Conservation (phyloP, 2,113 vertebrate species). For the Gnathonemus longibarbis region DNA sequence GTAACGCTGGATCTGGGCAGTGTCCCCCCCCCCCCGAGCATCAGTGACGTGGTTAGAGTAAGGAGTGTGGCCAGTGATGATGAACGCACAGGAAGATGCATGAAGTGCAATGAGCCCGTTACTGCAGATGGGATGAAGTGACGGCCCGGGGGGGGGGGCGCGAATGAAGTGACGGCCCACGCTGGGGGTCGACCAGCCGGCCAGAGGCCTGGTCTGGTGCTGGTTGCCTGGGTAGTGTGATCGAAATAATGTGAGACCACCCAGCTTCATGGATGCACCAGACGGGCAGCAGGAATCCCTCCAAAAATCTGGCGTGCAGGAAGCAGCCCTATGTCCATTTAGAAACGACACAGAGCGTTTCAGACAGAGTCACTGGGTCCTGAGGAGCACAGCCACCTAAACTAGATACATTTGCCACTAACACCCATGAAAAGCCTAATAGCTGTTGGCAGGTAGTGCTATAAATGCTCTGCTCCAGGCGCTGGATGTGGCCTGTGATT, state of each 20-base stretch:
- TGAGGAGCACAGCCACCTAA: neutral
- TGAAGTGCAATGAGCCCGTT: neutral
- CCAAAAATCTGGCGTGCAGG: neutral
- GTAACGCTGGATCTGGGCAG: neutral
- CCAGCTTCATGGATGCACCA: neutral
- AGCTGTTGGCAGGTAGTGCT: neutral
- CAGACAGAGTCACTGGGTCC: neutral
- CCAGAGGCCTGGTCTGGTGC: neutral
- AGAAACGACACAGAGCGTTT: neutral
- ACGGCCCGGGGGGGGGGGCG: neutral
- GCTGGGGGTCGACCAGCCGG: neutral
- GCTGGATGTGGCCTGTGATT: neutral
- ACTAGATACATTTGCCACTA: neutral
- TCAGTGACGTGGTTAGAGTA: neutral
- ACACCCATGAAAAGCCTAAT: neutral
- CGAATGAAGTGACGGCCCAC: neutral
- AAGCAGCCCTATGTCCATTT: neutral
- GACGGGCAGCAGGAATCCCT: neutral
- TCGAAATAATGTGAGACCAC: neutral
- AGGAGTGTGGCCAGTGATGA: neutral
- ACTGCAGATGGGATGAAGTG: neutral
- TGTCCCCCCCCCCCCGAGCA: neutral
- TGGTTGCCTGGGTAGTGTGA: neutral
- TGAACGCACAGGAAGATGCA: neutral
- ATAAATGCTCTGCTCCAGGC: neutral